Base-by-base conservation (phyloP, 2,888 invertebrate genomes). In the Arge pagana region DNA sequence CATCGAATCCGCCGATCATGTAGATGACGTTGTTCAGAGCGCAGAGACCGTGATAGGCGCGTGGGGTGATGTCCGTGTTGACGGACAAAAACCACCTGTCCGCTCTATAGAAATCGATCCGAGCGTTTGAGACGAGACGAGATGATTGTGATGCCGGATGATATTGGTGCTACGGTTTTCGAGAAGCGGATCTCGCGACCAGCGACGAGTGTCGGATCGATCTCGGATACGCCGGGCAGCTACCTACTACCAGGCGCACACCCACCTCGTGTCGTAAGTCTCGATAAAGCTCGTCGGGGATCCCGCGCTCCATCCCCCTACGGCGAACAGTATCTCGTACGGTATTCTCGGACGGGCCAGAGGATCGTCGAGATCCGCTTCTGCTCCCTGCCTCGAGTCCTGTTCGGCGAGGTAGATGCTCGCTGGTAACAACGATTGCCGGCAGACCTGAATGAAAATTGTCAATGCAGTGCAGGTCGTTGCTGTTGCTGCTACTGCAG, bases 241-340 rank as follows among this genome's bases (percentile, higher is more conserved):
- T 28, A 8, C 28, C 7, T 28, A 28, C 10, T n/a, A 10, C 28
- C 28, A 31, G 11, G n/a, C 18, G 26, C 39, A 40, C 13, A 43
- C 74, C 64, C 80, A 88, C 78, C 90, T 85, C 30, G 87, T 85
- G 65, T 87, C 88, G 72, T 91, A 92, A 49, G 88, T 89, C 74
- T 86, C 87, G 19, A 88, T 83, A 64, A 88, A 89, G 76, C 85
- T 88, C 0, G 90, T 90, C 0, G 90, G 90, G 58, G 87, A 87
- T n/a, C 90, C 90, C n/a, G 87, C 82, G 70, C 86, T 81, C 93
- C 91, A 91, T 1, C 93, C 93, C 3, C 92, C 92, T 13, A 92
- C 85, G 10, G 91, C 89, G 72, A 93, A 92, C 8, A 93, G 80
- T 62, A 89, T 83, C 65, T 88, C 88, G 71, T 88, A 86, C 39